Percentiles rank a stretch among this genome's conserved stretches.
phyloP scores from a whole-genome alignment of 2,888 invertebrate species.

The Ypsolopha sequella region DNA sequence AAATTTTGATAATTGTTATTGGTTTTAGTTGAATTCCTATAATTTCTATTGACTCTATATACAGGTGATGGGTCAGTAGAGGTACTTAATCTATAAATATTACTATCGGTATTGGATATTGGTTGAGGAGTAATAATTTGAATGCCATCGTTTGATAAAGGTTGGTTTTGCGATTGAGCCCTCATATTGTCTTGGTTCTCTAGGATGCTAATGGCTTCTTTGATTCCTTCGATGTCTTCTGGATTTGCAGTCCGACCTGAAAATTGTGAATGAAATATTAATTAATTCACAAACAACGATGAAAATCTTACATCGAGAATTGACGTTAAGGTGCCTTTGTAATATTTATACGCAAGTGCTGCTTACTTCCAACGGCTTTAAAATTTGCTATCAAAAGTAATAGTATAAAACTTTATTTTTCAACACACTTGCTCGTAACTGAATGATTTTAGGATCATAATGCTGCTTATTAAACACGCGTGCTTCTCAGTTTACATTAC shows the following conservation, averaged over 20 bases:
- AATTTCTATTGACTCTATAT: constrained; percentile 46
- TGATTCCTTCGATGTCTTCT: constrained; percentile 50
- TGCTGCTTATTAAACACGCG: no score
- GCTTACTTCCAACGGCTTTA: no score
- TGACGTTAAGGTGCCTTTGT: no score
- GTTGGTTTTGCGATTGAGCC: constrained; percentile 10
- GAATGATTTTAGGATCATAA: no score
- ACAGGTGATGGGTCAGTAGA: constrained; percentile 38
- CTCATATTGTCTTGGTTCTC: constrained; percentile 40
- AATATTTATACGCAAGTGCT: no score
- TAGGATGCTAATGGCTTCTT: constrained; percentile 55
- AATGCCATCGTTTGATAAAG: constrained; percentile 17
- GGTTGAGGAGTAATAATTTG: constrained; percentile 48
- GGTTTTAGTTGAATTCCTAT: constrained; percentile 18
- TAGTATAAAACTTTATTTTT: no score
- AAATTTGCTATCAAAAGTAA: no score
- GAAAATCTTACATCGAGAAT: no score
- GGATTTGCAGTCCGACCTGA: constrained; percentile 43
- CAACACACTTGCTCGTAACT: no score
- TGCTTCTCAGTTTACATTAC: no score
- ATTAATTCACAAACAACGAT: no score
- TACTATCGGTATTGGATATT: constrained; percentile 41
- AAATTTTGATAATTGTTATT: background rate
- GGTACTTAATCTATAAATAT: constrained; percentile 25
- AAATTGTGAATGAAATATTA: background rate